These are phyloP conservation scores for Acanthisitta chloris DNA, from an alignment of 2,113 vertebrate genomes.

Conservation along the genomic window DNA sequence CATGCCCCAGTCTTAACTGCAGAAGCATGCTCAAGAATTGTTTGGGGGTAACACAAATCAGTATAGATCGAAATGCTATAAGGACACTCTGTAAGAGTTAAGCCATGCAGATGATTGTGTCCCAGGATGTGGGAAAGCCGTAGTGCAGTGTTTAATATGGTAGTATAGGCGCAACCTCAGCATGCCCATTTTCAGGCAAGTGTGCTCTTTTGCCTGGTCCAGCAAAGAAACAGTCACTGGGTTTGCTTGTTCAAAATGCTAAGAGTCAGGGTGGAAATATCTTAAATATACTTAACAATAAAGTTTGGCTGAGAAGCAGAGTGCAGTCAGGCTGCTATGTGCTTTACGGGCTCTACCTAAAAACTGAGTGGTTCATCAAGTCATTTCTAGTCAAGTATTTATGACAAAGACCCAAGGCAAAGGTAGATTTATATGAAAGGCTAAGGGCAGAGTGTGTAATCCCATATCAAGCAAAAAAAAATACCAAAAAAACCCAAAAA, in stretches of 20 bases:
- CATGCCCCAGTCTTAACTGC: not conserved
- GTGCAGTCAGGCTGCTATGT: not conserved
- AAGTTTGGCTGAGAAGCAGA: not conserved
- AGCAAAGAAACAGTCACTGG: not conserved
- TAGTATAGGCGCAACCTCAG: not conserved
- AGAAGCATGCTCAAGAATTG: not conserved
- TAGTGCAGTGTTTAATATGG: fast-evolving
- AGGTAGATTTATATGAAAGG: slow-evolving; percentile 16
- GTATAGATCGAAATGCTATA: fast-evolving
- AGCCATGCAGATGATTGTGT: fast-evolving
- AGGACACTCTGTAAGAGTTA: not conserved
- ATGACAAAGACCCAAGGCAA: not conserved
- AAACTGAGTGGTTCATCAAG: not conserved
- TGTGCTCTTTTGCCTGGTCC: not conserved
- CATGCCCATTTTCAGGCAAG: not conserved
- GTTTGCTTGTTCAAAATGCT: not conserved
- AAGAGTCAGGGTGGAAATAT: not conserved
- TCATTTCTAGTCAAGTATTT: not conserved
- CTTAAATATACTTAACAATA: not conserved
- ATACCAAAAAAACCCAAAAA: not conserved
- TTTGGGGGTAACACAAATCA: fast-evolving
- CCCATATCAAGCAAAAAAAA: not conserved
- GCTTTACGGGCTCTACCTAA: not conserved
- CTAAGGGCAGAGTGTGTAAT: not conserved
- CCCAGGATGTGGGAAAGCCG: not conserved